A percentile compares a stretch with the other conserved stretches of the same genome.
Evolutionary conservation across 2,888 invertebrate species (phyloP).

Genomic region (Ceramica pisi): DNA sequence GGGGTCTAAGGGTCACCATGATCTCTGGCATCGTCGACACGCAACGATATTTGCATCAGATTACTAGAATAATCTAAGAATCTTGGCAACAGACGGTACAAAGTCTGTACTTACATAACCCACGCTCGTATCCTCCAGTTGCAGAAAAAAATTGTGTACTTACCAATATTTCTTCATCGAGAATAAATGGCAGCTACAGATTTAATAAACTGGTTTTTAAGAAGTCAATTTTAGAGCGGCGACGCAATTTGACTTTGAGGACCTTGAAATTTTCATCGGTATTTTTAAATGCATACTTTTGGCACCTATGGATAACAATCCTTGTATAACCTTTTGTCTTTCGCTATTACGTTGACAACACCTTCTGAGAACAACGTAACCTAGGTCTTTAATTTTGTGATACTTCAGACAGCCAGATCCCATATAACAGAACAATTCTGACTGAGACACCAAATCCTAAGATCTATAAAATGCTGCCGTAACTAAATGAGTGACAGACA

Average conservation of each 20-base stretch:
- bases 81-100: slow-evolving; percentile 8
- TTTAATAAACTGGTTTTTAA: slow-evolving; percentile 4
- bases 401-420: background rate
- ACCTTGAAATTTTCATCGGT: background rate
- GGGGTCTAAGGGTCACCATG: background rate
- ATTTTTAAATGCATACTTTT: background rate
- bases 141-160: slow-evolving; percentile 16
- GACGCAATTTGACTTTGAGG: background rate
- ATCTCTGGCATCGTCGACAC: background rate
- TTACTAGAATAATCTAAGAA: slow-evolving; percentile 16
- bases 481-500: no score
- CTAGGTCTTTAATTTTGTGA: background rate
- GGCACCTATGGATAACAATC: no score
- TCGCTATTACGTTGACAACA: no score
- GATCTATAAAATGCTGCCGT: no score
- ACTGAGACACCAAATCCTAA: background rate
- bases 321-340: no score
- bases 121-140: background rate
- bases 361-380: background rate
- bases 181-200: background rate
- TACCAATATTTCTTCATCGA: slow-evolving; percentile 9
- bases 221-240: background rate
- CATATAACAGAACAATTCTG: background rate
- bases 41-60: slow-evolving; percentile 8
- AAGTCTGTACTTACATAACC: slow-evolving; percentile 13